Base-by-base conservation (phyloP, 2,797 vertebrate species). In the Delichon dasypus region DNA sequence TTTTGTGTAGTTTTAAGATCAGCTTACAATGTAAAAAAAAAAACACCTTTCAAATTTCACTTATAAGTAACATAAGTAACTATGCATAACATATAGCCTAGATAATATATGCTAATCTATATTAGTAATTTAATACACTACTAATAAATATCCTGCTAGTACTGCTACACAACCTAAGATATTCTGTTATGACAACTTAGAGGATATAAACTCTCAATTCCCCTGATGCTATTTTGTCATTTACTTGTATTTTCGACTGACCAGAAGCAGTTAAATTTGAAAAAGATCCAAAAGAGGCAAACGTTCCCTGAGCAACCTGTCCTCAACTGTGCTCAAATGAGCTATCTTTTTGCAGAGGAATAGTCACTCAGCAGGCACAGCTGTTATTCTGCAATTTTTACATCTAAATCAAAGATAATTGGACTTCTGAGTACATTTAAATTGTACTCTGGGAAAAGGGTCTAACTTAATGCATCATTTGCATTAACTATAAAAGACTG, bases 331-430 rank as follows among this genome's bases (percentile, higher is more conserved):
- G 76, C 61, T 82, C 58, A 97, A 91, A 96, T 91, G 94, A 95
- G 67, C 53, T 82, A 92, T 94, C 94, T 95, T 94, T 94, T 84
- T 95, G 85, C 82, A 94, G 78, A 94, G n/a, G 51, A 96, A 97
- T 94, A 97, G 62, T 97, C 93, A 96, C 83, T 77, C 80, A 97
- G 95, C 85, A 97, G 89, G 95, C 93, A 95, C 95, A 97, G 92
- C 80, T 97, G 95, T 95, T 96, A 97, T 89, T 97, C 92, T 93
- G 91, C 94, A 94, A 95, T 94, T 96, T 97, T 97, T 96, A 97
- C 90, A 96, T 93, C 95, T 95, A 97, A 97, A 97, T 97, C 96
- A 97, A 97, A 97, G 95, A 97, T 97, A 97, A 97, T 97, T 98
- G 95, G 95, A 97, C 96, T 97, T 97, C 78, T 94, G 94, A 97